Evolutionary conservation across 2,113 vertebrate species (phyloP).

Genomic region (Ascaphus truei): DNA sequence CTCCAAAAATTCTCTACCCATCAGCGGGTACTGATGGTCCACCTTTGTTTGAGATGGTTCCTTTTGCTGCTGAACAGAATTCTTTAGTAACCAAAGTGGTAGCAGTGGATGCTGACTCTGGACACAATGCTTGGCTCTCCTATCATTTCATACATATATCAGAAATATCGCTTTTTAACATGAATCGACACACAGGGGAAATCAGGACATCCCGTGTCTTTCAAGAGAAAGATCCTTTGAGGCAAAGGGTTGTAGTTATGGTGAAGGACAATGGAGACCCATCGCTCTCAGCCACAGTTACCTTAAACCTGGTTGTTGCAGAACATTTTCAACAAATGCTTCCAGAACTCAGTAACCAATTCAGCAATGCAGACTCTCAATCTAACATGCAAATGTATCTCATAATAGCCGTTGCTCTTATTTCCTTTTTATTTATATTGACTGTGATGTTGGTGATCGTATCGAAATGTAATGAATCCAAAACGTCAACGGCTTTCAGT

Average conservation of each 20-base stretch:
- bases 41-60: constrained; percentile 35
- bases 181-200: constrained; percentile 37
- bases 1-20: constrained; percentile 49
- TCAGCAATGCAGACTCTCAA: not conserved
- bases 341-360: not conserved
- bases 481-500: not conserved
- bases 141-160: constrained; percentile 69
- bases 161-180: constrained; percentile 62
- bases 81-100: constrained; percentile 25
- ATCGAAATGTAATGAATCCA: constrained; percentile 1
- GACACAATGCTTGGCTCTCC: constrained; percentile 48
- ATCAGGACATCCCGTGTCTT: not conserved
- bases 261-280: constrained; percentile 41
- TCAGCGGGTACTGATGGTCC: constrained; percentile 7
- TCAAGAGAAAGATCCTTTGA: not conserved
- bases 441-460: not conserved
- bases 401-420: not conserved
- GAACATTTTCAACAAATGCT: not conserved
- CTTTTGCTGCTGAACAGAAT: not conserved
- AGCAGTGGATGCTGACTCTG: constrained; percentile 44
- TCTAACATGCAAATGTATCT: constrained; percentile 10
- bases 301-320: constrained; percentile 11
- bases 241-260: not conserved
- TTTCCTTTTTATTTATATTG: not conserved
- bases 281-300: constrained; percentile 7